Base-by-base conservation (phyloP, 2,797 vertebrate species). In the Mastacembelus armatus region DNA sequence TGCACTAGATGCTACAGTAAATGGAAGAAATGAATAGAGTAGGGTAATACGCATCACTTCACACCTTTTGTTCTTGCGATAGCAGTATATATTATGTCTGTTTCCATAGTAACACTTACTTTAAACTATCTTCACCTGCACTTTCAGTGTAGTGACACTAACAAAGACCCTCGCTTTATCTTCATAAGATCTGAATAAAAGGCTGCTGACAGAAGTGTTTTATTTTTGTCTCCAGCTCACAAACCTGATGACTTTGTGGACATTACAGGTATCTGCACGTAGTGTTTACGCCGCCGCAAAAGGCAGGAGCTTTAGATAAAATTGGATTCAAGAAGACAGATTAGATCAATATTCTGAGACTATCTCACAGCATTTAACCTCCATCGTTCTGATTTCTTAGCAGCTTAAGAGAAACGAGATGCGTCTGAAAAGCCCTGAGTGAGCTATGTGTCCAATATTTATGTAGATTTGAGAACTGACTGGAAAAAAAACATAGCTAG, bases 261-360 rank as follows among this genome's bases (percentile, higher is more conserved):
- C 12, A 27, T 58, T 24, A 51, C 19, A 33, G 11, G 40, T 22
- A 32, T 55, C 50, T 15, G 21, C 33, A 11, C 21, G 9, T 35
- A 45, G 29, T 36, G 32, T 43, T 33, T 55, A 7, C 38, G 15
- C 47, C 1, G 2, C 49, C 54, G 45, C 29, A 4, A 22, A 45
- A 65, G 43, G 49, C 45, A 38, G 44, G 21, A 19, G n/a, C n/a
- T n/a, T n/a, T 1, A 42, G 60, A 27, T 21, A 44, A 50, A 55
- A 74, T 64, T 24, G 43, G 64, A 48, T 66, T 60, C 7, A 16
- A 29, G 36, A 29, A 70, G 54, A 60, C 35, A 27, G 62, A 55
- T 63, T 19, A 27, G 38, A 74, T 81, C 71, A 38, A 66, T 62
- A 54, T 32, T 66, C 12, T 1, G 27, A 49, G 45, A 69, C 32